Evolutionary conservation across 2,888 invertebrate species (phyloP).

Genomic region (Drosophila testacea): DNA sequence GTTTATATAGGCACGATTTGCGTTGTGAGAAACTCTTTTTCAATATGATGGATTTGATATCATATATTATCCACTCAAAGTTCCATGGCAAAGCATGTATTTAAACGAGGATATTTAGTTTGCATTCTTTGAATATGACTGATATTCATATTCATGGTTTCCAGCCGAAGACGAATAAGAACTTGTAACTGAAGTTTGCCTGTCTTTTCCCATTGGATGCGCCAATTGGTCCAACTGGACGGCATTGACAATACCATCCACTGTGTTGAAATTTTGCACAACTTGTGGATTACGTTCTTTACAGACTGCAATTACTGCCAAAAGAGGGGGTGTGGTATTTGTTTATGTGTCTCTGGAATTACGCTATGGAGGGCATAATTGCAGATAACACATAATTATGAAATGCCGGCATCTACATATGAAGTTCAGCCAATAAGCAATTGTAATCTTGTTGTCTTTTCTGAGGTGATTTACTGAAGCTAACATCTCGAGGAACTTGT

Average conservation of each 20-base stretch:
- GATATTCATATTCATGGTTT: background rate
- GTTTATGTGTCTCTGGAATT: background rate
- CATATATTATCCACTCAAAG: background rate
- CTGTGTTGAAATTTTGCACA: slow-evolving; percentile 9
- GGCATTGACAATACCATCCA: slow-evolving; percentile 6
- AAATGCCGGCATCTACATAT: slow-evolving; percentile 45
- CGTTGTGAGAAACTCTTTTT: too few species aligned
- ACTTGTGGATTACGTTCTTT: slow-evolving; percentile 6
- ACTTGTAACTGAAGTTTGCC: background rate
- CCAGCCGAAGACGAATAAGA: background rate
- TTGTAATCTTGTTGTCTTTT: background rate
- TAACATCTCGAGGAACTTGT: background rate
- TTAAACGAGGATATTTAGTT: background rate
- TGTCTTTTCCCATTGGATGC: background rate
- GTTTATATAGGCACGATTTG: too few species aligned
- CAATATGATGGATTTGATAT: background rate
- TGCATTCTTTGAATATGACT: background rate
- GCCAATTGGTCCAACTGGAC: slow-evolving; percentile 10
- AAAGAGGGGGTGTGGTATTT: background rate
- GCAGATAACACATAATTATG: slow-evolving; percentile 16
- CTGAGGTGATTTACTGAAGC: background rate
- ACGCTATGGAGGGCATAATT: background rate
- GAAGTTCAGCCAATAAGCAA: background rate
- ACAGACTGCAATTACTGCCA: background rate
- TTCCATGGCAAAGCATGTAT: background rate